A percentile compares a stretch with the other conserved stretches of the same genome.
These are phyloP conservation scores for Dasyurus viverrinus DNA, from an alignment of 2,113 vertebrate genomes.

Conservation along the genomic window DNA sequence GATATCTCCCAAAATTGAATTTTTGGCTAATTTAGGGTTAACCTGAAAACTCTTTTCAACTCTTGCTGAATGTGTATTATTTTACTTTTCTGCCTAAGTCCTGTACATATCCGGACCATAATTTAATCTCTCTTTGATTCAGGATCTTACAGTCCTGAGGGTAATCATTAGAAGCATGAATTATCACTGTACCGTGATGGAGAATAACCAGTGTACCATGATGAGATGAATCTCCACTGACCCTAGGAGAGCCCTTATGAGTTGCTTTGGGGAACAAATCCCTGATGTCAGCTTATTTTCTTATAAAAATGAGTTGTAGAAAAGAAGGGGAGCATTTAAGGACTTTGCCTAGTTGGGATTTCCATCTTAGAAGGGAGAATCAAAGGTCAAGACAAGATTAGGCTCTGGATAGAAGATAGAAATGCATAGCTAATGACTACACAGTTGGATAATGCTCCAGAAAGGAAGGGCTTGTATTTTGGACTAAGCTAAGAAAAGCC, in stretches of 20 bases:
- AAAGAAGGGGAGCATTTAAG: not conserved
- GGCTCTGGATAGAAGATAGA: constrained; percentile 6
- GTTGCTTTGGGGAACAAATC: constrained; percentile 62
- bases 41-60: constrained; percentile 8
- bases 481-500: not conserved
- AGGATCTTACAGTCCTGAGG: constrained; percentile 62
- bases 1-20: constrained; percentile 1
- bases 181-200: constrained; percentile 42
- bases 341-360: constrained; percentile 23
- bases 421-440: not conserved
- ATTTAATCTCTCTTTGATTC: constrained; percentile 68
- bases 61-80: constrained; percentile 21
- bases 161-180: constrained; percentile 52
- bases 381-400: constrained; percentile 6
- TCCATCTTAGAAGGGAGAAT: constrained; percentile 22
- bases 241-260: constrained; percentile 63
- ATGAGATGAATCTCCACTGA: constrained; percentile 59
- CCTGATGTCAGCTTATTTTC: constrained; percentile 29
- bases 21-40: constrained; percentile 8
- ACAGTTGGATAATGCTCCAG: not conserved
- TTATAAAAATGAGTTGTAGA: not conserved
- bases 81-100: constrained; percentile 56
- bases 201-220: constrained; percentile 37
- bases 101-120: constrained; percentile 36
- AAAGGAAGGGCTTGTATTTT: not conserved